Percentiles rank a stretch among this genome's conserved stretches.
These are phyloP conservation scores for Malurus splendens DNA, from an alignment of 2,797 vertebrate genomes.

Conservation along the genomic window DNA sequence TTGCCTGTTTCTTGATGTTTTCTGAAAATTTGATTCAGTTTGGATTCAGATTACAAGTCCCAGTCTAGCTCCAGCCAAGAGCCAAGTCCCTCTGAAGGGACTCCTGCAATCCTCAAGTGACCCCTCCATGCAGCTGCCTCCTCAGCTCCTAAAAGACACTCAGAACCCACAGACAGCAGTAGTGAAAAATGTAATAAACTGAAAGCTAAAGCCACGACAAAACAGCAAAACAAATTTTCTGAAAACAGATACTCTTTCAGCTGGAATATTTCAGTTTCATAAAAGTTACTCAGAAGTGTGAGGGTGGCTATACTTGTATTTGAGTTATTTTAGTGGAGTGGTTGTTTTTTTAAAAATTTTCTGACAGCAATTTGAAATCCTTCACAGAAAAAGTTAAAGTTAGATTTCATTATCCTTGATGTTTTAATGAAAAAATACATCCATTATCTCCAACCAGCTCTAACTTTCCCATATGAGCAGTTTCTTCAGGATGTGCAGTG, in stretches of 20 bases:
- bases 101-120: neutral
- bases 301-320: accelerated
- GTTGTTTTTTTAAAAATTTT: neutral
- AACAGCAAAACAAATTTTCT: neutral
- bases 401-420: neutral
- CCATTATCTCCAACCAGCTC: neutral
- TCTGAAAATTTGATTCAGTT: neutral
- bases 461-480: neutral
- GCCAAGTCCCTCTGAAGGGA: neutral
- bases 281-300: neutral
- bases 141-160: neutral
- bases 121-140: neutral
- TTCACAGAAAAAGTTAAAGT: neutral
- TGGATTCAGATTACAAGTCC: neutral
- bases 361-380: neutral
- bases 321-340: neutral
- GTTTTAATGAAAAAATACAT: neutral
- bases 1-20: neutral
- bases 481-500: neutral
- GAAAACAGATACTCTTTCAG: neutral
- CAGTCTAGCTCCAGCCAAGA: neutral
- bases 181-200: neutral
- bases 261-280: neutral
- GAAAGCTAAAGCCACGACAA: neutral
- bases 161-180: neutral